Evolutionary conservation across 2,113 vertebrate genomes (phyloP), one percentile per base, ranked within the genome.

Genomic region (Meleagris gallopavo): DNA sequence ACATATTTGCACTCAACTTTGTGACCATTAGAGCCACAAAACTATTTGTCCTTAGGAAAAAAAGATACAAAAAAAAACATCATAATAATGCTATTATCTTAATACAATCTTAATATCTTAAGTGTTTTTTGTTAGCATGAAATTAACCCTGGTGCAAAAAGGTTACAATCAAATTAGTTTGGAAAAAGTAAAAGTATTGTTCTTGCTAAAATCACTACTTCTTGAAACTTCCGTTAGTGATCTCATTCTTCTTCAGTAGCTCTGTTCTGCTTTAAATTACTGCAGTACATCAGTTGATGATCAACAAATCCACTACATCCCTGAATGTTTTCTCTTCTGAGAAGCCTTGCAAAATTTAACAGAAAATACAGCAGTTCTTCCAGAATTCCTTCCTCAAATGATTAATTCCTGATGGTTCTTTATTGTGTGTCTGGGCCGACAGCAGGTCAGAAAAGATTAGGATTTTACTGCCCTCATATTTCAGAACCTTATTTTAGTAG

Each of bases 391-490:
- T 74, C 34, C n/a, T 79, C 54, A 85, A 92, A 80, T 89, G 72
- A 95, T 90, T 94, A 95, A 93, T 88, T 40, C 34, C 48, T 67
- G 48, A 57, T 86, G 40, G 34, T 81, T 83, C 60, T 83, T 94
- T 86, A 94, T 73, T 81, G 32, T 78, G 22, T 83, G 61, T 83
- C 93, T 86, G 57, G 52, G 27, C 40, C 3, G 13, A 93, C 43
- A 93, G 3, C 30, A 65, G 82, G 84, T 93, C 72, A 86, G 72
- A 88, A 95, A 91, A 94, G 50, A 83, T 88, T 89, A 86, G 71
- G 60, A 32, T 91, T 97, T 96, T 89, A 94, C 52, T 90, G 40
- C 79, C 50, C 46, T 78, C 65, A 9, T 90, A 95, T 93, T 93
- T 96, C 83, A 93, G 70, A 62, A 50, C 54, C 40, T 89, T 79